Conservation (phyloP, 2,113 vertebrate genomes). For the Rutilus rutilus region DNA sequence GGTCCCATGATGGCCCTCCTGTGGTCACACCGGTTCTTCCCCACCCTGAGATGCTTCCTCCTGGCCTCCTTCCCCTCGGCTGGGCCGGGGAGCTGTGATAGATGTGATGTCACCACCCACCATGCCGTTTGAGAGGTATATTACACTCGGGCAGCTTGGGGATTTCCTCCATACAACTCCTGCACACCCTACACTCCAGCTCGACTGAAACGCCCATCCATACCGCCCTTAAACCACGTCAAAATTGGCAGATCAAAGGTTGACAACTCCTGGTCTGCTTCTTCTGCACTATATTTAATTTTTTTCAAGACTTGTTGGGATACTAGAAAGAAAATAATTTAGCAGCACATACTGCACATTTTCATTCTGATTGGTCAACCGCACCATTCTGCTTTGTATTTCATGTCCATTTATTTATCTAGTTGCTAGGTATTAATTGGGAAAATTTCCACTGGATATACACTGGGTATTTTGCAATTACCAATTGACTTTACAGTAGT, state of each 20-base stretch:
- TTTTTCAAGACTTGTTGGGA: constrained; percentile 3
- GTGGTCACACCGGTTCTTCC: constrained; percentile 48
- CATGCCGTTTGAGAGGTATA: constrained; percentile 55
- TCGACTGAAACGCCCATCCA: background rate
- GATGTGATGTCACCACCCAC: constrained; percentile 65
- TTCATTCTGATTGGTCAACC: background rate
- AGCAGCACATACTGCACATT: background rate
- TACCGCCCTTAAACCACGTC: constrained; percentile 18
- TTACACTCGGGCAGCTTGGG: constrained; percentile 52
- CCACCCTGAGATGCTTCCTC: constrained; percentile 44
- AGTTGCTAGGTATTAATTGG: too few relatives aligned
- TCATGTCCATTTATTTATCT: too few relatives aligned
- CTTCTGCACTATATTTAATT: background rate
- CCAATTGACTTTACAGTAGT: too few relatives aligned
- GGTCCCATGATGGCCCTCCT: constrained; percentile 43
- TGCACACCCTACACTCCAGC: background rate
- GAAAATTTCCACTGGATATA: too few relatives aligned
- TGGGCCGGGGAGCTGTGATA: constrained; percentile 52
- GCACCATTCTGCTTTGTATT: background rate
- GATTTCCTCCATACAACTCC: constrained; percentile 52
- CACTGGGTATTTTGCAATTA: too few relatives aligned
- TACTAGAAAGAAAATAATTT: background rate
- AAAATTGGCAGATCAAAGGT: constrained; percentile 45
- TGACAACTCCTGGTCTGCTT: constrained; percentile 26
- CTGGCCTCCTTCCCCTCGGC: constrained; percentile 29